phyloP scores from a whole-genome alignment of 92 coral and sea anemone species.

The Siderastrea siderea region DNA sequence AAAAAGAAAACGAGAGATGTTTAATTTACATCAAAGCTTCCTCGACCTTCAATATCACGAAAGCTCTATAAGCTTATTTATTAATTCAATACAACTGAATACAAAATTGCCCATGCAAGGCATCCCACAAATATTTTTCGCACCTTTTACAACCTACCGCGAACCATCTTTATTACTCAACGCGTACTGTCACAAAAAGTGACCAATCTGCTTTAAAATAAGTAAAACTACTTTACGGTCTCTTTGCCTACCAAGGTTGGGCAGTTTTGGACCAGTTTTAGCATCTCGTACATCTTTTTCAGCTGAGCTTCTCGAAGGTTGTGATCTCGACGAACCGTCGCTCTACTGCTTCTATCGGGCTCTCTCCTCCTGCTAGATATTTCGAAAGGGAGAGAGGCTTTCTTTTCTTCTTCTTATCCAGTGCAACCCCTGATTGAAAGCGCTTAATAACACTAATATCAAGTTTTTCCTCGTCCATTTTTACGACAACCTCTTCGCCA shows the following conservation, averaged over 20 bases:
- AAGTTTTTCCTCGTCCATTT: slow-evolving; percentile 19
- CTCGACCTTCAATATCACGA: too few relatives aligned
- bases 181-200: too few relatives aligned
- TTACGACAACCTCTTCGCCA: not conserved
- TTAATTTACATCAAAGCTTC: too few relatives aligned
- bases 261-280: slow-evolving; percentile 68
- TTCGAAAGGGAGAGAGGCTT: slow-evolving; percentile 72
- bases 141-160: too few relatives aligned
- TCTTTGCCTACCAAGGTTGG: slow-evolving; percentile 33
- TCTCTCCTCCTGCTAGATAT: slow-evolving; percentile 88
- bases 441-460: slow-evolving; percentile 30
- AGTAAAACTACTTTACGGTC: not conserved
- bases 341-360: slow-evolving; percentile 91
- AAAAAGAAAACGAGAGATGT: too few relatives aligned
- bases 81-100: too few relatives aligned
- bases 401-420: slow-evolving; percentile 70
- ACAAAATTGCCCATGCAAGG: too few relatives aligned
- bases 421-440: slow-evolving; percentile 13
- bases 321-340: slow-evolving; percentile 84
- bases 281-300: slow-evolving; percentile 77
- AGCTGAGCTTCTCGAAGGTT: slow-evolving; percentile 85
- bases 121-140: too few relatives aligned
- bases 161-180: too few relatives aligned
- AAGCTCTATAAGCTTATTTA: too few relatives aligned
- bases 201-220: not conserved